These are phyloP conservation scores for Ornithoptera priamus DNA, from an alignment of 2,888 invertebrate species.

Conservation along the genomic window DNA sequence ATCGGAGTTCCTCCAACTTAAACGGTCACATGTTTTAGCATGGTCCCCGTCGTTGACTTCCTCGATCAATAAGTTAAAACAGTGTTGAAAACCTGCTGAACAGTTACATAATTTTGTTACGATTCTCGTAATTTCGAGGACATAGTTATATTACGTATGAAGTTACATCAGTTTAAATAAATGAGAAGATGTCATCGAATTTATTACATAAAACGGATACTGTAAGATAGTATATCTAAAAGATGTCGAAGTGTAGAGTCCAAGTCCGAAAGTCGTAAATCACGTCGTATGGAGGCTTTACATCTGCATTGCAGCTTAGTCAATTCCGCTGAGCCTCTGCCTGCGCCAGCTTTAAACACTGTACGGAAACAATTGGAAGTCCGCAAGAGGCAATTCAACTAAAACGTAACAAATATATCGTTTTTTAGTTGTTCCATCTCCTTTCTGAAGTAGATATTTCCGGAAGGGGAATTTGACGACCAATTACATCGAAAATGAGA, in stretches of 20 bases:
- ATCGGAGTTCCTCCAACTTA: neutral
- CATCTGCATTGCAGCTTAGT: constrained; percentile 30
- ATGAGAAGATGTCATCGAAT: neutral
- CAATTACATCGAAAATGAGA: neutral
- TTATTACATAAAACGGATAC: neutral
- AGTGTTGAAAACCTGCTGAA: too few species aligned
- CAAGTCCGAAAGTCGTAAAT: constrained; percentile 21
- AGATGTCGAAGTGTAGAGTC: constrained; percentile 12
- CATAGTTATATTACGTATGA: too few species aligned
- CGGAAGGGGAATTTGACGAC: neutral
- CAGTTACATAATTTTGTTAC: too few species aligned
- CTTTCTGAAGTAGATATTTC: neutral
- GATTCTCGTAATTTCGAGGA: too few species aligned
- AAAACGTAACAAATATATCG: neutral
- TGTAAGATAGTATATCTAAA: constrained; percentile 3
- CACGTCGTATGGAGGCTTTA: constrained; percentile 26
- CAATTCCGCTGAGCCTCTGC: constrained; percentile 18
- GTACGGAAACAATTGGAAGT: constrained; percentile 20
- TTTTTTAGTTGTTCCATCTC: neutral
- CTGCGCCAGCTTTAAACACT: constrained; percentile 15
- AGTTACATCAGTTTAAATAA: too few species aligned
- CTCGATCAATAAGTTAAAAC: neutral
- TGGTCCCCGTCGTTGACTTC: neutral
- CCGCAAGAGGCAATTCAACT: constrained; percentile 9
- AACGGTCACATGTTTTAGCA: neutral